Percentiles rank a stretch among this genome's conserved stretches.
Conservation (phyloP, 2,113 vertebrate genomes). For the Montifringilla adamsi region DNA sequence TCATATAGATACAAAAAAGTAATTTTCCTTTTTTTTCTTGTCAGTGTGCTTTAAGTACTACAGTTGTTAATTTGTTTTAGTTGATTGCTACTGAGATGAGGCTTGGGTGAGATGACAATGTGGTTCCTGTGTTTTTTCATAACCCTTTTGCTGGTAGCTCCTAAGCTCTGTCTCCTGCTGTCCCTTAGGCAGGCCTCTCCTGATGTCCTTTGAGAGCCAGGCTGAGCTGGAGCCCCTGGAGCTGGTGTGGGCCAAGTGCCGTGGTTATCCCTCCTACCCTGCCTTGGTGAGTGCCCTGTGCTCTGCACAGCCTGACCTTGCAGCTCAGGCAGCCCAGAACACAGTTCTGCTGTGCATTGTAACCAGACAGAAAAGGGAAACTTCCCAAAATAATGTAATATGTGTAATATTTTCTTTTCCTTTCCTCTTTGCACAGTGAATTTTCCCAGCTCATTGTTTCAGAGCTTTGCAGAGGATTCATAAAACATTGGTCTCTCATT, state of each 20-base stretch:
- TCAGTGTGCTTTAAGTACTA: neutral
- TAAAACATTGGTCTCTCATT: neutral
- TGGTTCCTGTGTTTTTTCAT: neutral
- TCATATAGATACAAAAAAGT: neutral
- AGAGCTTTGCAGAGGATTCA: neutral
- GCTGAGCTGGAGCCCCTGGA: slow-evolving; percentile 89
- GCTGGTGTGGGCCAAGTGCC: slow-evolving; percentile 97
- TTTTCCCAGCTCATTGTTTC: neutral
- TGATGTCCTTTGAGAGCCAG: slow-evolving; percentile 82
- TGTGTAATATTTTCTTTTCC: neutral
- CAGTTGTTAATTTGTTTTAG: neutral
- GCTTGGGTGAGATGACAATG: neutral
- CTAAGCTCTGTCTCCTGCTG: slow-evolving; percentile 43
- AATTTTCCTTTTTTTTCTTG: neutral
- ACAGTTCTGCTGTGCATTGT: neutral
- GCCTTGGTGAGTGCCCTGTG: slow-evolving; percentile 83
- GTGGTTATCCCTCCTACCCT: slow-evolving; percentile 97
- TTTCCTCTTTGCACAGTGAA: neutral
- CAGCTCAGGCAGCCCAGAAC: neutral
- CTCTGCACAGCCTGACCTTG: neutral
- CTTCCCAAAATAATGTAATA: neutral
- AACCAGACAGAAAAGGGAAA: neutral
- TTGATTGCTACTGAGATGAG: neutral
- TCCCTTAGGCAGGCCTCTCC: slow-evolving; percentile 79
- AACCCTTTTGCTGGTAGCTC: neutral